Percentiles rank a stretch among this genome's conserved stretches.
Conservation (phyloP, 2,888 invertebrate genomes). For the Chrysolina haemoptera region DNA sequence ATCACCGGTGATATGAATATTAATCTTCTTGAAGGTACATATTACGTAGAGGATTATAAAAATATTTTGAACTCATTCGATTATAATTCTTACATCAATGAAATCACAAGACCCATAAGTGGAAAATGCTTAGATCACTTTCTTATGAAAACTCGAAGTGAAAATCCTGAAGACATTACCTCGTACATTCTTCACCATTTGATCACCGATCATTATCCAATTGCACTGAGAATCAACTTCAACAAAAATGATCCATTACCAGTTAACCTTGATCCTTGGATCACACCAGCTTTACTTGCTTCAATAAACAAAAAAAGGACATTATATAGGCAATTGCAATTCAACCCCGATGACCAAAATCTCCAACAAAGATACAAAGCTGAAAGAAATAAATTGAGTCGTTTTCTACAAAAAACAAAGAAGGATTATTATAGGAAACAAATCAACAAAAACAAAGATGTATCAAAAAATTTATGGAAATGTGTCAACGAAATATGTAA, state of each 20-base stretch:
- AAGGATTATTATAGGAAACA: not conserved
- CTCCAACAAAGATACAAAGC: not conserved
- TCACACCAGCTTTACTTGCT: not conserved
- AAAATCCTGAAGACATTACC: not conserved
- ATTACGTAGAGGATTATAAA: not conserved
- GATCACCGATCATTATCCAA: not conserved
- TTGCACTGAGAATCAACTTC: not conserved
- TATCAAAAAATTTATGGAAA: not conserved
- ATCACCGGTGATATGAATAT: not conserved
- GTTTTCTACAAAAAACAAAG: not conserved
- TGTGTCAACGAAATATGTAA: not conserved
- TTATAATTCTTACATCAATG: slow-evolving; percentile 1
- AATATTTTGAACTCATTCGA: not conserved
- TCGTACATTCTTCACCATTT: not conserved
- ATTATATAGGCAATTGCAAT: not conserved
- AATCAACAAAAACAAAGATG: not conserved
- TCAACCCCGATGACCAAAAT: not conserved
- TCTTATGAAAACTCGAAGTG: not conserved
- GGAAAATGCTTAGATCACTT: not conserved
- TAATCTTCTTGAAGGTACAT: not conserved
- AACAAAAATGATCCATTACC: not conserved
- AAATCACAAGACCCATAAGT: not conserved
- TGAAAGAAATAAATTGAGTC: not conserved
- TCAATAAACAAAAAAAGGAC: not conserved
- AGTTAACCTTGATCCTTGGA: not conserved